Evolutionary conservation across 2,888 invertebrate genomes (phyloP), one percentile per base, ranked within the genome.

Genomic region (Agrotis ipsilon): DNA sequence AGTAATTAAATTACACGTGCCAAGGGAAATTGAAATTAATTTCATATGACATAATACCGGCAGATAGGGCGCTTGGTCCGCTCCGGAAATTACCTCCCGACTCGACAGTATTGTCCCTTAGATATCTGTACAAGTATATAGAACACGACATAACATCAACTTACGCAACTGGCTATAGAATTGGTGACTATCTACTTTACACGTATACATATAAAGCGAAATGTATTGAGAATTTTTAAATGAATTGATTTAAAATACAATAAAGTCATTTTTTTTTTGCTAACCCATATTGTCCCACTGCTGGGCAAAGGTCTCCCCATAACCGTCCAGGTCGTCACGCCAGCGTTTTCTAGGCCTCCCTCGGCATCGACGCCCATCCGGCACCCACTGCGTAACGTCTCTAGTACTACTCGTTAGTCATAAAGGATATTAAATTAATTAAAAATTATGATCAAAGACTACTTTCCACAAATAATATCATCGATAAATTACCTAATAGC

Each of bases 31-130:
- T 68, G 60, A 71, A 69, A 82, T 82, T 71, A 76, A 73, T 81
- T 69, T 80, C 55, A 69, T 66, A 67, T 76, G 73, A 70, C 55
- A 73, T 70, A 69, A 63, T 63, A 52, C 61, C 43, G 54, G 43
- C n/a, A 59, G 51, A 68, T 65, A 76, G 68, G 62, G 52, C 62
- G 70, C 59, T 2, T 52, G 57, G 76, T 68, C 73, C 55, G 67
- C 67, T 61, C 77, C 81, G 81, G 81, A 82, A 74, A 83, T 81
- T 81, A 80, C 70, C 54, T 76, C 46, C 60, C 52, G 64, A 63
- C 64, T 58, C 68, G 39, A 58, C 57, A 54, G 63, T 70, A 69
- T 71, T 72, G 71, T 79, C 72, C 75, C 63, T 64, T 46, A 43
- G 24, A 71, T 57, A 69, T 75, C 43, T 67, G 18, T 24, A 45